phyloP scores from a whole-genome alignment of 2,888 invertebrate species.

The Apodemia zela region DNA sequence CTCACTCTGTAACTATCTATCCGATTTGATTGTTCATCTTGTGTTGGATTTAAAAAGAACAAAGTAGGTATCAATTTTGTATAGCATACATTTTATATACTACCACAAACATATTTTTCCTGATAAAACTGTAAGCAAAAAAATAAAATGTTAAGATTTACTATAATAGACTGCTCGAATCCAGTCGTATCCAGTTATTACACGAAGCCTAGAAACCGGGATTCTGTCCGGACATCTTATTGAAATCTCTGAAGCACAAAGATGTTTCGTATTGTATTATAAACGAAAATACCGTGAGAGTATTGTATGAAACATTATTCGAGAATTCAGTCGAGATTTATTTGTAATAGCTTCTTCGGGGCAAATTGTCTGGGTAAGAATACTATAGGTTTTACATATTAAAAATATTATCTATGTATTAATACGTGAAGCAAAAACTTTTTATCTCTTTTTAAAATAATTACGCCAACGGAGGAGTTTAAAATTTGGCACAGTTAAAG shows the following conservation, averaged over 20 bases:
- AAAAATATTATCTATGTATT: too few relatives aligned
- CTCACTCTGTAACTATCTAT: too few relatives aligned
- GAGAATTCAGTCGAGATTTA: background rate
- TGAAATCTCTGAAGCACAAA: slow-evolving; percentile 13
- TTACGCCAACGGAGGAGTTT: too few relatives aligned
- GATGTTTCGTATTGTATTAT: slow-evolving; percentile 4
- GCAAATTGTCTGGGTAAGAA: background rate
- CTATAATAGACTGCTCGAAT: background rate
- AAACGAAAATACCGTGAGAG: slow-evolving; percentile 8
- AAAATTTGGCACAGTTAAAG: too few relatives aligned
- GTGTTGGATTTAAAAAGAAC: too few relatives aligned
- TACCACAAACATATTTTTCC: too few relatives aligned
- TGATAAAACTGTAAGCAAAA: background rate
- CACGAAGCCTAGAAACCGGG: background rate
- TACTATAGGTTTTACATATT: background rate
- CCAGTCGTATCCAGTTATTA: background rate
- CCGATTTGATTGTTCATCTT: too few relatives aligned
- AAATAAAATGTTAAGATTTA: background rate
- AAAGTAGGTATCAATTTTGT: too few relatives aligned
- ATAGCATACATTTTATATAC: too few relatives aligned
- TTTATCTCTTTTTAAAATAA: too few relatives aligned
- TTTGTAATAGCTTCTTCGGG: background rate
- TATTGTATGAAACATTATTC: background rate
- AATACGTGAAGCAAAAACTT: too few relatives aligned
- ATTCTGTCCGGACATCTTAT: slow-evolving; percentile 11